phyloP scores from a whole-genome alignment of 2,888 invertebrate species.

The Alloscopus bannaensis region DNA sequence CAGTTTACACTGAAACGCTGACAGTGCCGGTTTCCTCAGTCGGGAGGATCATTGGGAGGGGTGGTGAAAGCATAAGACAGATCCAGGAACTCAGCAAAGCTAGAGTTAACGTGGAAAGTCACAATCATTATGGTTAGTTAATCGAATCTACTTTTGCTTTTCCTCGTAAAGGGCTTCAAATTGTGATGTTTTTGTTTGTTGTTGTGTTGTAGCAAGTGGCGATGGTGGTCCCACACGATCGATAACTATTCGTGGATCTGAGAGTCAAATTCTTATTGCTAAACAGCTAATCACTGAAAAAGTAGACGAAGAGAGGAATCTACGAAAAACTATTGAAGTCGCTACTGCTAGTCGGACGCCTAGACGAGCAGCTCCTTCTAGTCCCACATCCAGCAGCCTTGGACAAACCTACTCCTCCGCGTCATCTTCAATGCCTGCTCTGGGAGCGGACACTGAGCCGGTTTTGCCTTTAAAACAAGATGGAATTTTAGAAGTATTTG shows the following conservation, averaged over 20 bases:
- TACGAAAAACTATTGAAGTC: conserved; percentile 76
- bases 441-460: conserved; percentile 42
- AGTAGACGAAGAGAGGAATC: conserved; percentile 79
- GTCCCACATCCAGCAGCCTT: conserved; percentile 23
- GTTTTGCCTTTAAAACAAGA: conserved; percentile 74
- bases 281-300: conserved; percentile 83
- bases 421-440: conserved; percentile 11
- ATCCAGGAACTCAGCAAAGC: conserved; percentile 85
- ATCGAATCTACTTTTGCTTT: no score
- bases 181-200: conserved; percentile 66
- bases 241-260: conserved; percentile 80
- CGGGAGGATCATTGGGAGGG: conserved; percentile 85
- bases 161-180: conserved; percentile 60
- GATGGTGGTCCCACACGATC: conserved; percentile 46
- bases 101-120: conserved; percentile 80
- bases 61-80: conserved; percentile 83
- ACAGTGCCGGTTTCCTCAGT: conserved; percentile 73
- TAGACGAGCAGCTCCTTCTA: conserved; percentile 25
- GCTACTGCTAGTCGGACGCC: conserved; percentile 57
- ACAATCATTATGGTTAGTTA: conserved; percentile 53
- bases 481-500: conserved; percentile 87
- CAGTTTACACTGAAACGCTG: conserved; percentile 78
- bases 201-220: conserved; percentile 23
- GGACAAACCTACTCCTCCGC: conserved; percentile 4
- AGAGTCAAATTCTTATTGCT: conserved; percentile 85